Base-by-base conservation (phyloP, 2,113 vertebrate species). In the Nerophis lumbriciformis region DNA sequence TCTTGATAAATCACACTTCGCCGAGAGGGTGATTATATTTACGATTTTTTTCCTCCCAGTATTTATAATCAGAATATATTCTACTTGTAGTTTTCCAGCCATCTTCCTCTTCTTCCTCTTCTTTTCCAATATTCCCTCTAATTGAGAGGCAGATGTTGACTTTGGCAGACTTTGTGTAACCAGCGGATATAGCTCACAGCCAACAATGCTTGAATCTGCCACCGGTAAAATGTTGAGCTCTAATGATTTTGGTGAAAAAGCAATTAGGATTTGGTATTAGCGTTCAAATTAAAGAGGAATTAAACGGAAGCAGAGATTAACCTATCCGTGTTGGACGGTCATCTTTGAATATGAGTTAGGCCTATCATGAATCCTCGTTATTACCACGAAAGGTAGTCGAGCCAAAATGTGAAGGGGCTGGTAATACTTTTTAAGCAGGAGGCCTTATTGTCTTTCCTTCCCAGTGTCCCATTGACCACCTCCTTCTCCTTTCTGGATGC, bases 181-280 rank as follows among this genome's bases (percentile, higher is more conserved):
- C 55, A 9, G 68, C 63, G 39, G 64, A 68, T 54, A 64, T 66
- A 76, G 73, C 75, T 69, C 69, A 15, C 53, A 36, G 50, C 72
- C 72, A 47, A 79, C 66, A 47, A 65, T 61, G 51, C 63, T 59
- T 12, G 19, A 19, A 51, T 53, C 60, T 51, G 70, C 73, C 61
- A 71, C 74, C 58, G 61, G 63, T 52, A 61, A 55, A 57, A 87
- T 87, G 75, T 87, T 80, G 77, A 71, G 85, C 81, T 81, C 78
- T 74, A 80, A 71, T 28, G 59, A 72, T 78, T 84, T 85, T 78
- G 65, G 60, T 6, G 58, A 73, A 84, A 88, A 87, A 84, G 84
- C 78, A 84, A 88, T 88, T 85, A 88, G 77, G 83, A 83, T 86
- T 83, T 78, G 75, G 82, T 85, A 86, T 87, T 84, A 82, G 80